These are phyloP conservation scores for Enteromius afrohamiltoni DNA, from an alignment of 2,797 vertebrate genomes.

Conservation along the genomic window DNA sequence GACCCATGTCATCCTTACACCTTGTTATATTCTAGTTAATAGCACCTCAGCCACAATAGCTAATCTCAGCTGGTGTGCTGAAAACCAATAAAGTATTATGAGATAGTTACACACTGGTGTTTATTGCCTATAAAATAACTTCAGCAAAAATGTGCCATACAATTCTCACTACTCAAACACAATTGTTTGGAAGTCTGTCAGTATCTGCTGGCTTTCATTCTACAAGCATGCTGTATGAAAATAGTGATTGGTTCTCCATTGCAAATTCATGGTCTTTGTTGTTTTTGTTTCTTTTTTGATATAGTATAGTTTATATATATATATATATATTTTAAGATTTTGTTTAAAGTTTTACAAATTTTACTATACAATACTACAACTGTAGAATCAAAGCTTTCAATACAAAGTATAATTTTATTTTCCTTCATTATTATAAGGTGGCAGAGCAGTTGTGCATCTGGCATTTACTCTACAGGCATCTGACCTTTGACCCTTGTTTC, in stretches of 20 bases:
- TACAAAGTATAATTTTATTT: not conserved
- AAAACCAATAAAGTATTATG: not conserved
- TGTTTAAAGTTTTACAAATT: too few relatives aligned
- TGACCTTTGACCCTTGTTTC: constrained; percentile 23
- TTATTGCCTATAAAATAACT: not conserved
- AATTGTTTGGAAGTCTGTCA: not conserved
- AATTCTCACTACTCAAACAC: not conserved
- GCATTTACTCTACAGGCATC: constrained; percentile 27
- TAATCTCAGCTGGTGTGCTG: constrained; percentile 3
- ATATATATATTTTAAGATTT: too few relatives aligned
- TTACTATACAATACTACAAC: too few relatives aligned
- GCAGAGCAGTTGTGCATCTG: constrained; percentile 21
- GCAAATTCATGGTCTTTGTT: not conserved
- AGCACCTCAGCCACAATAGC: constrained; percentile 33
- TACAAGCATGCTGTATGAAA: not conserved
- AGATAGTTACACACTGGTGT: not conserved
- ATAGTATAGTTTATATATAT: too few relatives aligned
- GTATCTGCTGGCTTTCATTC: not conserved
- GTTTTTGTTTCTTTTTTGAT: too few relatives aligned
- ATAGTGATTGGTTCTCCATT: not conserved
- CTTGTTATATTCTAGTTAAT: constrained; percentile 39
- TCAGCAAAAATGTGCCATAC: not conserved
- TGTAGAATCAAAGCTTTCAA: not conserved
- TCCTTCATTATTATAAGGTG: not conserved
- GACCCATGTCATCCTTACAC: constrained; percentile 57